Conservation (phyloP, 2,888 invertebrate genomes). For the Oscheius sp. region DNA sequence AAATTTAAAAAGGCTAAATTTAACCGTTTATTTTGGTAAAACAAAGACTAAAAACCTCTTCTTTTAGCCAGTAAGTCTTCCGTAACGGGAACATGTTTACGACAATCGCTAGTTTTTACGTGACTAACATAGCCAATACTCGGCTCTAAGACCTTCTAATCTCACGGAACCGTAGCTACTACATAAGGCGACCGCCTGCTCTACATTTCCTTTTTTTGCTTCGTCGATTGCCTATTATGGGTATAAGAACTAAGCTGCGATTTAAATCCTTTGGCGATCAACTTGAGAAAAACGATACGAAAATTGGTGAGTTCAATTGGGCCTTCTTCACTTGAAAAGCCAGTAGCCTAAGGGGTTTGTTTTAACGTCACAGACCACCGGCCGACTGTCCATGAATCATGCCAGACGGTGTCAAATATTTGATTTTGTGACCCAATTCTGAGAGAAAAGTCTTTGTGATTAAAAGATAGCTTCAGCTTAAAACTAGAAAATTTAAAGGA, state of each 20-base stretch:
- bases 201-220: not conserved
- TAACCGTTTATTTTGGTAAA: no score
- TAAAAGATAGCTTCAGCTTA: no score
- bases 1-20: no score
- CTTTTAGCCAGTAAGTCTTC: no score
- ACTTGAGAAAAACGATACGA: not conserved
- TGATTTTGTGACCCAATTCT: slow-evolving; percentile 9
- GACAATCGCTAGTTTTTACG: not conserved
- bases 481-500: no score
- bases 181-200: not conserved
- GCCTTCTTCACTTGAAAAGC: not conserved
- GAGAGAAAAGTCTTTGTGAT: no score
- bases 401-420: slow-evolving; percentile 22
- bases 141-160: slow-evolving; percentile 2
- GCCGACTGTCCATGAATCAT: slow-evolving; percentile 10
- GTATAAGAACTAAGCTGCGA: not conserved
- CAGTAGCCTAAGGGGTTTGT: slow-evolving; percentile 16
- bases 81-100: no score
- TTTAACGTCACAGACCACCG: slow-evolving; percentile 21
- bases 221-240: slow-evolving; percentile 1
- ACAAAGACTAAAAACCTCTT: no score
- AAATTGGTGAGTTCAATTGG: not conserved
- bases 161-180: slow-evolving; percentile 4
- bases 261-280: slow-evolving; percentile 2
- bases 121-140: not conserved